phyloP scores from a whole-genome alignment of 2,113 vertebrate genomes.

The Laterallus jamaicensis region DNA sequence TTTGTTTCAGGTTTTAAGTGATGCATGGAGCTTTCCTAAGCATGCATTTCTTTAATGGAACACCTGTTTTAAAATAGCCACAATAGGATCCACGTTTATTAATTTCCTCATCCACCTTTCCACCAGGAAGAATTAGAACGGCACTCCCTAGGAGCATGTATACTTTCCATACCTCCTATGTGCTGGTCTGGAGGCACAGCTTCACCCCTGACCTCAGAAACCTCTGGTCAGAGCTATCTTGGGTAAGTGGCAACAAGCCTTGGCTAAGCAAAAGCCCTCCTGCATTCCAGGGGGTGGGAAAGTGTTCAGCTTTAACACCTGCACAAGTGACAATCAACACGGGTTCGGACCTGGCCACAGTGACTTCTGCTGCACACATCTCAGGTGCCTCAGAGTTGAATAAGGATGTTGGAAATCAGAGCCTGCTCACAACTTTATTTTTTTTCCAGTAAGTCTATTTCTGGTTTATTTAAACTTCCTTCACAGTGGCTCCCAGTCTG shows the following conservation, averaged over 20 bases:
- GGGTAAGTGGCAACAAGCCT: background rate
- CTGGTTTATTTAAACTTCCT: background rate
- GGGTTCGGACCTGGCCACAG: too few relatives aligned
- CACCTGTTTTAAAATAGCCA: background rate
- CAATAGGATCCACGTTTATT: background rate
- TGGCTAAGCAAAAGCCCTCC: background rate
- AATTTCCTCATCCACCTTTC: background rate
- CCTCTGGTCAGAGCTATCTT: accelerated
- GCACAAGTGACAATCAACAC: background rate
- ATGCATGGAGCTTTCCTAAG: background rate
- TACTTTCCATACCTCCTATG: background rate
- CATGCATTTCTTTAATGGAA: background rate
- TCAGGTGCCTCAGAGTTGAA: background rate
- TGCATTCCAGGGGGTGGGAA: background rate
- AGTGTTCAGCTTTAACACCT: background rate
- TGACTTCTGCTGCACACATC: background rate
- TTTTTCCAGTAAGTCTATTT: background rate
- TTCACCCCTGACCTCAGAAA: accelerated
- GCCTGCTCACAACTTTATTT: background rate
- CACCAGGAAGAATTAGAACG: background rate
- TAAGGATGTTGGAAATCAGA: background rate
- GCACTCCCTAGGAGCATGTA: background rate
- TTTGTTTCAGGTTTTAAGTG: background rate
- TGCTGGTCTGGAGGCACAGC: background rate
- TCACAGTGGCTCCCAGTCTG: background rate